Evolutionary conservation across 1,140 invertebrate species (phyloP).

Genomic region (Brachionus rubens): DNA sequence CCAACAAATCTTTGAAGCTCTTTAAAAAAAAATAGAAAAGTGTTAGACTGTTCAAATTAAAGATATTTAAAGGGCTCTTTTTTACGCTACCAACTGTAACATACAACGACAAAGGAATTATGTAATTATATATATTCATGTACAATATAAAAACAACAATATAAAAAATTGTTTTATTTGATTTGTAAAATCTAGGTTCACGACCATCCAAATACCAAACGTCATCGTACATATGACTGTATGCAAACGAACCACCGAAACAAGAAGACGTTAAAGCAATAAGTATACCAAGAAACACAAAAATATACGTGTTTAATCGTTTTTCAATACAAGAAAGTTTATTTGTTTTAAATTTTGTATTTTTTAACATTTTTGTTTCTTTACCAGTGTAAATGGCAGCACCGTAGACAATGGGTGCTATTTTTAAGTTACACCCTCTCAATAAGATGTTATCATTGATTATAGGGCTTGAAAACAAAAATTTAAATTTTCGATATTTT

Average conservation of each 20-base stretch:
- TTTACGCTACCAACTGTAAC: conserved; percentile 38
- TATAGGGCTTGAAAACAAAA: conserved; percentile 70
- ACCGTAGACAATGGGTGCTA: conserved; percentile 87
- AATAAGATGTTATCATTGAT: conserved; percentile 87
- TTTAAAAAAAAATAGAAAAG: not conserved
- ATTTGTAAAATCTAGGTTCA: conserved; percentile 5
- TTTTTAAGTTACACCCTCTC: conserved; percentile 87
- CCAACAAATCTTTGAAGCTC: conserved; percentile 41
- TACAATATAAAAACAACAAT: conserved; percentile 22
- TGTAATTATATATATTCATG: conserved; percentile 33
- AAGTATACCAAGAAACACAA: conserved; percentile 35
- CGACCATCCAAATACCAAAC: conserved; percentile 27
- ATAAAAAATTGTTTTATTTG: conserved; percentile 18
- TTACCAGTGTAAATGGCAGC: conserved; percentile 78
- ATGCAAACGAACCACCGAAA: conserved; percentile 16
- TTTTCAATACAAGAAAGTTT: conserved; percentile 46
- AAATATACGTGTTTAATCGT: conserved; percentile 46
- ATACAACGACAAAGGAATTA: conserved; percentile 37
- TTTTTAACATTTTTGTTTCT: conserved; percentile 78
- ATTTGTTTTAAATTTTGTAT: conserved; percentile 62
- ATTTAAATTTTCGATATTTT: not conserved
- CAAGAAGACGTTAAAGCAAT: conserved; percentile 36
- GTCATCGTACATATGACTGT: conserved; percentile 16
- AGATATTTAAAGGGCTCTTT: not conserved
- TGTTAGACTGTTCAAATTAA: not conserved